phyloP scores from a whole-genome alignment of 2,888 invertebrate genomes.

The Nemotelus nigrinus region DNA sequence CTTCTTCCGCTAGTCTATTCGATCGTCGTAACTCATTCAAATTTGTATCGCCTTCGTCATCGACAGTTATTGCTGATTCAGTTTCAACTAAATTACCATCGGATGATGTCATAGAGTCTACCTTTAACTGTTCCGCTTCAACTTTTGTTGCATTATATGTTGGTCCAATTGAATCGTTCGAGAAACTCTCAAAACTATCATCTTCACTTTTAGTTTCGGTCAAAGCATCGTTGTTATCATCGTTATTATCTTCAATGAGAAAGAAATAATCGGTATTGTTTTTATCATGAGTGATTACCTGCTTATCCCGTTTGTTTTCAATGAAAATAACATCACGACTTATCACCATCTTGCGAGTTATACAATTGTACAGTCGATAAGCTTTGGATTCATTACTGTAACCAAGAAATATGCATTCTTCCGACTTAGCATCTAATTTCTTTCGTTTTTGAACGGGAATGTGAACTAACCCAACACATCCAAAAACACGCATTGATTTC shows the following conservation, averaged over 20 bases:
- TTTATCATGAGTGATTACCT: background rate
- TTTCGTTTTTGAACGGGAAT: too few relatives aligned
- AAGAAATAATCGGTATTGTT: background rate
- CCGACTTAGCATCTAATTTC: slow-evolving; percentile 47
- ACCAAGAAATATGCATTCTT: slow-evolving; percentile 29
- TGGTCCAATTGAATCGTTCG: too few relatives aligned
- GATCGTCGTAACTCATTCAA: background rate
- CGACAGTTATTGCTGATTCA: background rate
- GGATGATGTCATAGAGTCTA: background rate
- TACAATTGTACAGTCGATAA: background rate
- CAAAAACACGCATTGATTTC: slow-evolving; percentile 12
- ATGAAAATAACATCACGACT: slow-evolving; percentile 35
- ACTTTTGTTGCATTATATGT: background rate
- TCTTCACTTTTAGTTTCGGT: too few relatives aligned
- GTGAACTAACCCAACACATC: slow-evolving; percentile 43
- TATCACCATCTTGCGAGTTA: background rate
- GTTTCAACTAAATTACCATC: background rate
- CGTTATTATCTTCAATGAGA: background rate
- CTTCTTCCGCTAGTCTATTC: background rate
- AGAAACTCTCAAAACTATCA: too few relatives aligned
- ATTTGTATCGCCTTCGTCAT: background rate
- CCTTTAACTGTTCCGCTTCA: background rate
- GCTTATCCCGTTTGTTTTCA: background rate
- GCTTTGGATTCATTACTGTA: slow-evolving; percentile 3
- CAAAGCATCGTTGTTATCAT: background rate